Evolutionary conservation across 2,113 vertebrate genomes (phyloP).

Genomic region (Falcunculus frontatus): DNA sequence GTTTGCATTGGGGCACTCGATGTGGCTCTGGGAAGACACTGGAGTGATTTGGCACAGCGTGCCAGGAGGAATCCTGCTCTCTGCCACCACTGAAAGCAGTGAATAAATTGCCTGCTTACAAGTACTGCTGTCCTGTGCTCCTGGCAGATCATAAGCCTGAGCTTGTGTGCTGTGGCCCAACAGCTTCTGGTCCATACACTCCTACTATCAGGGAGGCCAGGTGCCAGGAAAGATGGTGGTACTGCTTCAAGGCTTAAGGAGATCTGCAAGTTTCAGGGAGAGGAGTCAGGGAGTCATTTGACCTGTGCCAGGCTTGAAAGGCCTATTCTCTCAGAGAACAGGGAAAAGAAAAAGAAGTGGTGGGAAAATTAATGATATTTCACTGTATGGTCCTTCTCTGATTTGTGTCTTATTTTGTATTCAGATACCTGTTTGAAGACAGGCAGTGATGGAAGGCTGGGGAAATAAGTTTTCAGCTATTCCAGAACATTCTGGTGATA

Average conservation of each 20-base stretch:
- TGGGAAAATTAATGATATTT: neutral
- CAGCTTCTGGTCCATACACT: accelerated
- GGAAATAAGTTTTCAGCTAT: neutral
- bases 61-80: neutral
- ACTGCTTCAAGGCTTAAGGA: neutral
- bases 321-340: neutral
- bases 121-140: neutral
- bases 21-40: neutral
- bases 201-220: accelerated
- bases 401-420: conserved; percentile 1
- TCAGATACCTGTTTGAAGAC: neutral
- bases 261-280: neutral
- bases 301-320: neutral
- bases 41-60: neutral
- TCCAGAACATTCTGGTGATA: conserved; percentile 5
- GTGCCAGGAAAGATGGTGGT: neutral
- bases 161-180: accelerated
- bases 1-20: accelerated
- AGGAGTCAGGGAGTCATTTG: neutral
- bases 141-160: accelerated
- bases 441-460: neutral
- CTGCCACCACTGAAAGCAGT: neutral
- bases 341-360: neutral
- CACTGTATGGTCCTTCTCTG: neutral
- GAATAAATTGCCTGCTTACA: neutral